Evolutionary conservation across 2,113 vertebrate genomes (phyloP).

Genomic region (Microcebus jonahi): DNA sequence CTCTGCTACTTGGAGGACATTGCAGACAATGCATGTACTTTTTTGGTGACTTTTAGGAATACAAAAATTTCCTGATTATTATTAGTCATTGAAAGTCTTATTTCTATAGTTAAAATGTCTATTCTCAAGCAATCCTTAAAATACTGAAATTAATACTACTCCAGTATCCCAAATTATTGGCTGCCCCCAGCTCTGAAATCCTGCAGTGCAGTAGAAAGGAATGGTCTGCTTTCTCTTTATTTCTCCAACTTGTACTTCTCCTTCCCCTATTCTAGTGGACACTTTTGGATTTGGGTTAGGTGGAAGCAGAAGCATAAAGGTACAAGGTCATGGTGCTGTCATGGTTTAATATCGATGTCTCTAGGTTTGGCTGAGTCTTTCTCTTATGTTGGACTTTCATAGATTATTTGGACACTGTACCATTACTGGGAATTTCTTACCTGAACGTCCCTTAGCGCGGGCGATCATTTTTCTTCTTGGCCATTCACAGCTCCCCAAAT

Average conservation of each 20-base stretch:
- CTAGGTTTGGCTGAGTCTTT: neutral
- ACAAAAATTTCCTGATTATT: neutral
- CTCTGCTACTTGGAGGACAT: neutral
- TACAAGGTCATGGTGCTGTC: neutral
- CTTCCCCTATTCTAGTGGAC: neutral
- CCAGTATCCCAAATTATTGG: neutral
- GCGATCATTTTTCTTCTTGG: neutral
- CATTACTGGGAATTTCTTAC: neutral
- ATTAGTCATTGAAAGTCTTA: neutral
- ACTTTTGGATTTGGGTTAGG: neutral
- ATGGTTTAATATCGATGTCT: neutral
- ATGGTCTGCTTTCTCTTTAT: neutral
- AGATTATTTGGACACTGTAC: neutral
- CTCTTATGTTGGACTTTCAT: neutral
- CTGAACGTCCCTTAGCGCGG: neutral
- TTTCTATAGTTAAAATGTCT: neutral
- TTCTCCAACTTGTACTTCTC: neutral
- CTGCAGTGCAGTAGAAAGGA: neutral
- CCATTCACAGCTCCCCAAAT: neutral
- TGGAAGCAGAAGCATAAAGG: neutral
- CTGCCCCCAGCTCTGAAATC: neutral
- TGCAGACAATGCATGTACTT: neutral
- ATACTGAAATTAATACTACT: neutral
- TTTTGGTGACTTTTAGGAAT: neutral
- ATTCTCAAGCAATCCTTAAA: neutral